Base-by-base conservation (phyloP, 2,113 vertebrate species). In the Loxodonta africana region DNA sequence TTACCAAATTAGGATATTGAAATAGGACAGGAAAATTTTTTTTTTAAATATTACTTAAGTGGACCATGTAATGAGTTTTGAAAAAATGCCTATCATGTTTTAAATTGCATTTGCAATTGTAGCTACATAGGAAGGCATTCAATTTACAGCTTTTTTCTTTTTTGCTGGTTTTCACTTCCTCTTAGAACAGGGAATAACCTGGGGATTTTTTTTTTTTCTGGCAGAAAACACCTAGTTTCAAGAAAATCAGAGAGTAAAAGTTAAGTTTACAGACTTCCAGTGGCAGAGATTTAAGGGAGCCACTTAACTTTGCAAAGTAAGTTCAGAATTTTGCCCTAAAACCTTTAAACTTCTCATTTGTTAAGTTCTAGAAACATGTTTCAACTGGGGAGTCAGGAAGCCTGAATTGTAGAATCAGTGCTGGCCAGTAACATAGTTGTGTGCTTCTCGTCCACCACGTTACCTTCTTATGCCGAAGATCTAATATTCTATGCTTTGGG, bases 81-180 rank as follows among this genome's bases (percentile, higher is more conserved):
- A 46, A 78, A 73, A 90, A 48, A 62, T 83, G 69, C 17, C 74
- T 60, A 5, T 73, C 41, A 2, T 65, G 62, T 71, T 92, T 83
- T 87, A 91, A 93, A 73, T 30, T 63, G 60, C 33, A 37, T n/a
- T 88, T 77, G 51, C 67, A 88, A 57, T 63, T 74, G 12, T 37
- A 88, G 65, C 53, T 67, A 65, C 18, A 23, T 48, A 90, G 92
- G 74, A 33, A 46, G 25, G 60, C 12, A 87, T 71, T 83, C 33
- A 44, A 67, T 90, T 88, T 90, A 30, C 37, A 30, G 21, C 21
- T 33, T 71, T 46, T 25, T 77, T 33, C 20, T 28, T 23, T 90
- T 90, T 82, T 76, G 18, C 53, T 90, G 8, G 81, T 96, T 90
- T 87, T 92, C 6, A 90, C 76, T 95, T 97, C 92, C 83, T 95